Conservation (phyloP, 2,888 invertebrate genomes). For the Ellobium chinense region DNA sequence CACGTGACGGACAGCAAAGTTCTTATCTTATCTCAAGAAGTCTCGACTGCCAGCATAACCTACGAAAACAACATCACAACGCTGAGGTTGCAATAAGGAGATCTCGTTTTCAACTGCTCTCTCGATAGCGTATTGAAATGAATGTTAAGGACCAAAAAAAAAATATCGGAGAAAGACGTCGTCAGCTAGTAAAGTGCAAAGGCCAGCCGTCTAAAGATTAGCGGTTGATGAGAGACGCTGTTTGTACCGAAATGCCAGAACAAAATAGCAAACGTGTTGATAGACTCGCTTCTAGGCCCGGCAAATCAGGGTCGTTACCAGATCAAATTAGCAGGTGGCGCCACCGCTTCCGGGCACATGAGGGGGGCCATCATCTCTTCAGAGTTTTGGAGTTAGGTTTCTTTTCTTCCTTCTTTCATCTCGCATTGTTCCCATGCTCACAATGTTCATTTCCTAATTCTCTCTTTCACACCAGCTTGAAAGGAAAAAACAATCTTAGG, state of each 20-base stretch:
- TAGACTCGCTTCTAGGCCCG: neutral
- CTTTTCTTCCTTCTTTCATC: neutral
- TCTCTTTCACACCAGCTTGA: neutral
- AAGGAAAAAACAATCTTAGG: too few species aligned
- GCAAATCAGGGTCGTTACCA: neutral
- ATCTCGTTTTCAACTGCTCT: too few species aligned
- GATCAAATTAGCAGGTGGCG: neutral
- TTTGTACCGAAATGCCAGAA: neutral
- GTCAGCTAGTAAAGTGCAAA: neutral
- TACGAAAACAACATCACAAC: too few species aligned
- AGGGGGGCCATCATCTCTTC: neutral
- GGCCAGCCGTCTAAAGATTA: neutral
- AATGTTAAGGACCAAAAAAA: too few species aligned
- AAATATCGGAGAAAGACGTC: neutral
- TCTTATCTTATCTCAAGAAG: too few species aligned
- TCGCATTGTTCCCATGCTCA: slow-evolving; percentile 1
- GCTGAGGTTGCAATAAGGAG: too few species aligned
- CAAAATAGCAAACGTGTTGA: neutral
- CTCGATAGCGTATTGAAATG: too few species aligned
- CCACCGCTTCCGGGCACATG: neutral
- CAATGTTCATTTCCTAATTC: slow-evolving; percentile 5
- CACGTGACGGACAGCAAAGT: too few species aligned
- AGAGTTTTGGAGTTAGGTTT: neutral
- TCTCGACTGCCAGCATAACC: too few species aligned
- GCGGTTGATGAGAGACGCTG: neutral